A percentile compares a stretch with the other conserved stretches of the same genome.
Conservation (phyloP, 2,797 vertebrate genomes). For the Leptatherina wallacei region DNA sequence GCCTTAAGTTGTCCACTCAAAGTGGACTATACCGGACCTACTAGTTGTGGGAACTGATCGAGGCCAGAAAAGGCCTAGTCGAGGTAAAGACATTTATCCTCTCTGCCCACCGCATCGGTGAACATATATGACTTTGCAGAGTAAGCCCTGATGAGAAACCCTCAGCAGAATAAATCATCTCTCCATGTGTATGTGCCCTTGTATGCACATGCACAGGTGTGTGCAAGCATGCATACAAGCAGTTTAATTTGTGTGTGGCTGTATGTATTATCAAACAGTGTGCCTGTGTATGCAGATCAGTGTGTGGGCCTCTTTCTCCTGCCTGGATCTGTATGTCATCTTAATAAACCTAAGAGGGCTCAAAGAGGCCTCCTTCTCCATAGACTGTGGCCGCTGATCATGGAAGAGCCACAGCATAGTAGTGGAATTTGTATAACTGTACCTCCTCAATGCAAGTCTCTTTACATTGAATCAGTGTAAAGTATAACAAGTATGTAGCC, state of each 20-base stretch:
- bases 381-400: slow-evolving; percentile 46
- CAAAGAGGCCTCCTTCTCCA: slow-evolving; percentile 43
- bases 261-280: slow-evolving; percentile 44
- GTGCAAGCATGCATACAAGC: slow-evolving; percentile 62
- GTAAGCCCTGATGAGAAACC: slow-evolving; percentile 40
- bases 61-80: slow-evolving; percentile 61
- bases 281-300: slow-evolving; percentile 66
- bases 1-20: slow-evolving; percentile 79
- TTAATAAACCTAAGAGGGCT: slow-evolving; percentile 58
- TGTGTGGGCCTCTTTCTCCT: slow-evolving; percentile 38
- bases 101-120: slow-evolving; percentile 56
- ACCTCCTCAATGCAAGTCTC: slow-evolving; percentile 60
- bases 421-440: slow-evolving; percentile 54
- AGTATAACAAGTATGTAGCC: slow-evolving; percentile 58
- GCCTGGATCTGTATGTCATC: slow-evolving; percentile 55
- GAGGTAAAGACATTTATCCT: slow-evolving; percentile 52
- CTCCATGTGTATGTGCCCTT: slow-evolving; percentile 53
- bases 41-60: slow-evolving; percentile 49
- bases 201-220: slow-evolving; percentile 47
- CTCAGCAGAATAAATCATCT: slow-evolving; percentile 35
- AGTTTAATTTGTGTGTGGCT: slow-evolving; percentile 52
- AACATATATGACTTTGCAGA: slow-evolving; percentile 56
- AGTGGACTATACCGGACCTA: slow-evolving; percentile 62
- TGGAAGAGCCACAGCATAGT: slow-evolving; percentile 49
- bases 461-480: slow-evolving; percentile 69